Evolutionary conservation across 2,113 vertebrate species (phyloP).

Genomic region (Lophotis ruficrista): DNA sequence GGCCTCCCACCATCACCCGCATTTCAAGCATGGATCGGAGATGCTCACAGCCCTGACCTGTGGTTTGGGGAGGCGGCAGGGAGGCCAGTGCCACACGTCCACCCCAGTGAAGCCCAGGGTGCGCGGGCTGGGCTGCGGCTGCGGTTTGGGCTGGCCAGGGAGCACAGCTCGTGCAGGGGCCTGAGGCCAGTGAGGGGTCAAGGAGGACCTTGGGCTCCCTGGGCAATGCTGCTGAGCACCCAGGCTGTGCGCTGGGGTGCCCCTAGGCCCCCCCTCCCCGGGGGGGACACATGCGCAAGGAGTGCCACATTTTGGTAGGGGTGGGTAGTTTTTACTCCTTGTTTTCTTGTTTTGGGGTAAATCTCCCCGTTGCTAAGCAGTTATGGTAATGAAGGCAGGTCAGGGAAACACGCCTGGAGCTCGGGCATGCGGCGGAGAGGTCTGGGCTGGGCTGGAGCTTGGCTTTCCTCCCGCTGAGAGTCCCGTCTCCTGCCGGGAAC

Average conservation of each 20-base stretch:
- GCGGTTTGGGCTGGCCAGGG: not conserved
- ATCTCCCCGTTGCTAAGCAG: constrained; percentile 34
- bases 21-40: not conserved
- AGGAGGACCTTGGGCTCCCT: not conserved
- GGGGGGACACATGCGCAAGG: fast-evolving
- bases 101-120: fast-evolving
- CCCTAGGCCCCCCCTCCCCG: too few relatives aligned
- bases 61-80: not conserved
- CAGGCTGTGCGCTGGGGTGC: not conserved
- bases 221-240: not conserved
- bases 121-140: not conserved
- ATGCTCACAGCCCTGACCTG: not conserved
- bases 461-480: constrained; percentile 56
- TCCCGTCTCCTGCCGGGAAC: constrained; percentile 35
- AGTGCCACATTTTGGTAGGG: not conserved
- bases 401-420: constrained; percentile 33
- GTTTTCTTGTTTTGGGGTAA: constrained; percentile 52
- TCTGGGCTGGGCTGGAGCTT: constrained; percentile 58
- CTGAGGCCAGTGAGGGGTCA: not conserved
- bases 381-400: constrained; percentile 44
- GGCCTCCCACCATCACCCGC: fast-evolving
- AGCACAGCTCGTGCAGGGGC: fast-evolving
- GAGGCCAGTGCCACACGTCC: not conserved
- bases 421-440: not conserved
- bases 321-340: not conserved